phyloP scores from a whole-genome alignment of 1,140 invertebrate species.

The Wiebesia pumilae region DNA sequence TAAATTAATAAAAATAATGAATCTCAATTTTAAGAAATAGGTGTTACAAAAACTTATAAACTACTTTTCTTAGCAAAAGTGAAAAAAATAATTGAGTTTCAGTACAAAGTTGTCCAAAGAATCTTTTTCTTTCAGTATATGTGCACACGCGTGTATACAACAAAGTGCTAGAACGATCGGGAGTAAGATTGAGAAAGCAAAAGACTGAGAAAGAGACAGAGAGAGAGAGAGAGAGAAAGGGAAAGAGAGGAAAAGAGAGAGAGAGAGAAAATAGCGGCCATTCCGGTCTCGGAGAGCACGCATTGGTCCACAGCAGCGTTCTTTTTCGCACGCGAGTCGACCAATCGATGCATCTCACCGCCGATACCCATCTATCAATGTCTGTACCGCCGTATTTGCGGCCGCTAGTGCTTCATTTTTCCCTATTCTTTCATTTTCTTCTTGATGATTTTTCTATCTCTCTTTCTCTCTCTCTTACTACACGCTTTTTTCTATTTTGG shows the following conservation, averaged over 20 bases:
- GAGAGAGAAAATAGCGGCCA: constrained; percentile 34
- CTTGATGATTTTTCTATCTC: background rate
- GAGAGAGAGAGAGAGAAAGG: background rate
- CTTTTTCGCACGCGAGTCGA: constrained; percentile 38
- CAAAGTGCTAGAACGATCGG: background rate
- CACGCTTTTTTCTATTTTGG: background rate
- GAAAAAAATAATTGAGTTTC: too few species aligned
- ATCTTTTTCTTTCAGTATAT: background rate
- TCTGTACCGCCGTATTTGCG: background rate
- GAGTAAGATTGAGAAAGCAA: background rate
- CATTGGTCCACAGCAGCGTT: constrained; percentile 48
- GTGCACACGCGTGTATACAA: background rate
- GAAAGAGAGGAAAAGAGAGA: background rate
- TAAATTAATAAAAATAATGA: too few species aligned
- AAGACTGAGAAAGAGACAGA: background rate
- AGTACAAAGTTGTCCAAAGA: background rate
- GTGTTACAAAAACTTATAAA: too few species aligned
- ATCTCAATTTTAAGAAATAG: too few species aligned
- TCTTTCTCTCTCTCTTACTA: background rate
- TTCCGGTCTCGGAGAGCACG: constrained; percentile 36
- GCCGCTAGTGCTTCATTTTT: constrained; percentile 29
- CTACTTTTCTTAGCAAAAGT: too few species aligned
- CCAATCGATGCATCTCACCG: constrained; percentile 53
- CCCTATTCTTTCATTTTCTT: constrained; percentile 48
- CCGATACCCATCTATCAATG: constrained; percentile 51